Percentiles rank a stretch among this genome's conserved stretches.
These are phyloP conservation scores for Sardinella longiceps DNA, from an alignment of 2,797 vertebrate species.

Conservation along the genomic window DNA sequence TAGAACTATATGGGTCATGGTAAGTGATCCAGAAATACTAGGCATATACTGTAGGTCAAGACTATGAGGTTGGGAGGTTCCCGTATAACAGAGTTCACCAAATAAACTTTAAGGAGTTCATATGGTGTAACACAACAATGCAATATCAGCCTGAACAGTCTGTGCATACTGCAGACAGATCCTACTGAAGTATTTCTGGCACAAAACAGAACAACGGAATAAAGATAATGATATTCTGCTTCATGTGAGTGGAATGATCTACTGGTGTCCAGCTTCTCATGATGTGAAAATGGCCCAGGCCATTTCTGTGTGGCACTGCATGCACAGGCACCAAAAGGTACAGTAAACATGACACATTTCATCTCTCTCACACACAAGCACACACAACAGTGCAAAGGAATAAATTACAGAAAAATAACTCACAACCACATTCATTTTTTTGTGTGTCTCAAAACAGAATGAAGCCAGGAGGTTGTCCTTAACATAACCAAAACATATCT, in stretches of 20 bases:
- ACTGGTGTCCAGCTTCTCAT: slow-evolving; percentile 38
- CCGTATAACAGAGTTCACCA: background rate
- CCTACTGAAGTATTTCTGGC: background rate
- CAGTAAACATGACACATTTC: slow-evolving; percentile 57
- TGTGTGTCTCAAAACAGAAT: background rate
- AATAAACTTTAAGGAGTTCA: background rate
- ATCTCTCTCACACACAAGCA: slow-evolving; percentile 52
- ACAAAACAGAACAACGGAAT: background rate
- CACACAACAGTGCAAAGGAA: slow-evolving; percentile 37
- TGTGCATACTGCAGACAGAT: background rate
- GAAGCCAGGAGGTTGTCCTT: background rate
- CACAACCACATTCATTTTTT: slow-evolving; percentile 22
- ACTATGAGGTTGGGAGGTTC: background rate
- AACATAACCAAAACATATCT: background rate
- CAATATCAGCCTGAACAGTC: background rate
- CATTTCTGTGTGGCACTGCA: slow-evolving; percentile 55
- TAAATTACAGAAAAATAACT: slow-evolving; percentile 42
- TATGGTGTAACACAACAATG: background rate
- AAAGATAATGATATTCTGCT: slow-evolving; percentile 25
- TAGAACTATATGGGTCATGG: background rate
- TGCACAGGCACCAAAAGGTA: slow-evolving; percentile 57
- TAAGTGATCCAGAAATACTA: background rate
- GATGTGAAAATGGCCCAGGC: slow-evolving; percentile 47
- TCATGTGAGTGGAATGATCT: background rate
- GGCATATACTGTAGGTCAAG: background rate